Percentiles rank a stretch among this genome's conserved stretches.
phyloP scores from a whole-genome alignment of 1,140 invertebrate species.

The Anoplophora glabripennis region DNA sequence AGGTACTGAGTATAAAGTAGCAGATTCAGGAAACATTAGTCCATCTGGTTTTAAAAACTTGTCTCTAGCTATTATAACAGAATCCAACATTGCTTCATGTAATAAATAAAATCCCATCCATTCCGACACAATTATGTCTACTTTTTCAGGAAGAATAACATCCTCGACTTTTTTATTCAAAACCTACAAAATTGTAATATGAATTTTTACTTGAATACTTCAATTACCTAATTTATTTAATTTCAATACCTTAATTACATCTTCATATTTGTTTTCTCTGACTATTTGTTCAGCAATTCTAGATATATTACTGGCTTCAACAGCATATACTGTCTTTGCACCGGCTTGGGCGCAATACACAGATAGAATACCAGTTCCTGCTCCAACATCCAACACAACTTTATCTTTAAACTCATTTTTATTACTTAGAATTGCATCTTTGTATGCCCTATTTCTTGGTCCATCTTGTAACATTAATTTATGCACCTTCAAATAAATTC shows the following conservation, averaged over 20 bases:
- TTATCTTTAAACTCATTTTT: slow-evolving; percentile 64
- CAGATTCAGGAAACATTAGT: slow-evolving; percentile 61
- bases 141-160: slow-evolving; percentile 77
- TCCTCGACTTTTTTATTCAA: slow-evolving; percentile 74
- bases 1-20: slow-evolving; percentile 62
- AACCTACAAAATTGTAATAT: slow-evolving; percentile 43
- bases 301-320: slow-evolving; percentile 89
- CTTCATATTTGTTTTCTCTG: slow-evolving; percentile 64
- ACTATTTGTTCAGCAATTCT: slow-evolving; percentile 83
- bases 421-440: slow-evolving; percentile 79
- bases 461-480: slow-evolving; percentile 76
- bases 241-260: slow-evolving; percentile 52
- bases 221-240: too few species aligned
- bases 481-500: slow-evolving; percentile 61
- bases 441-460: slow-evolving; percentile 77
- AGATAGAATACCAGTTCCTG: slow-evolving; percentile 94
- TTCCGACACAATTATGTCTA: slow-evolving; percentile 96
- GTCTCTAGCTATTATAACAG: slow-evolving; percentile 86
- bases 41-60: slow-evolving; percentile 83
- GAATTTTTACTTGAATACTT: too few species aligned
- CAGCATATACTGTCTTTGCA: slow-evolving; percentile 86
- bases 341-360: slow-evolving; percentile 95
- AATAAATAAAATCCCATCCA: slow-evolving; percentile 99
- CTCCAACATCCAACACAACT: slow-evolving; percentile 91
- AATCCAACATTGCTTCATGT: slow-evolving; percentile 97